phyloP scores from a whole-genome alignment of 1,140 invertebrate species.

The Nylanderia fulva region DNA sequence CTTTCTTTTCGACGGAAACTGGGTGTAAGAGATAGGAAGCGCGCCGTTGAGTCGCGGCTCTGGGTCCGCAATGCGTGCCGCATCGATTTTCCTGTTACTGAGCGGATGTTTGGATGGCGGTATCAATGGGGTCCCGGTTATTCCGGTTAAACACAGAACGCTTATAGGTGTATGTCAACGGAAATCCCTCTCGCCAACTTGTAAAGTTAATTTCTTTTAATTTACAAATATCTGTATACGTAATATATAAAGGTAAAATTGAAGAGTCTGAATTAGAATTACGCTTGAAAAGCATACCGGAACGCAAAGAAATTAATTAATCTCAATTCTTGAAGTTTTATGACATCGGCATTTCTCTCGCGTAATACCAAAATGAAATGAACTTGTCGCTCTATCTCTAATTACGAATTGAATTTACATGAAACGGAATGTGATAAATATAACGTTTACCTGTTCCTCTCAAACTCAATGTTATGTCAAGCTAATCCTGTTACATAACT shows the following conservation, averaged over 20 bases:
- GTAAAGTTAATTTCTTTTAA: neutral
- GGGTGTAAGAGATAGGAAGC: conserved; percentile 64
- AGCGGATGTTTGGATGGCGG: conserved; percentile 31
- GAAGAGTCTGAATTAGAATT: neutral
- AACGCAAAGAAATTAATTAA: neutral
- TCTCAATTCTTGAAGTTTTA: neutral
- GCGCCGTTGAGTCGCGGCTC: conserved; percentile 62
- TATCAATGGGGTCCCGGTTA: conserved; percentile 44
- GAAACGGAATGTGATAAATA: conserved; percentile 24
- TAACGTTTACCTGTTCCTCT: neutral
- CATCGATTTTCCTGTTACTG: conserved; percentile 54
- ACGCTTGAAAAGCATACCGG: no score
- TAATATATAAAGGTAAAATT: neutral
- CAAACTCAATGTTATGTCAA: conserved; percentile 24
- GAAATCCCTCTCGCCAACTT: neutral
- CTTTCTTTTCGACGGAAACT: conserved; percentile 61
- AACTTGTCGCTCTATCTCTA: neutral
- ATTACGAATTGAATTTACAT: conserved; percentile 22
- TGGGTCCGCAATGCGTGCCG: conserved; percentile 43
- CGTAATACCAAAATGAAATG: conserved; percentile 31
- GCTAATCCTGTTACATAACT: conserved; percentile 6
- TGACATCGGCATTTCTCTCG: neutral
- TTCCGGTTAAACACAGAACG: conserved; percentile 42
- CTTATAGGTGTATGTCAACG: neutral
- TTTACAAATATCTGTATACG: neutral